Evolutionary conservation across 1,140 invertebrate genomes (phyloP).

Genomic region (Panagrolaimus sp.): DNA sequence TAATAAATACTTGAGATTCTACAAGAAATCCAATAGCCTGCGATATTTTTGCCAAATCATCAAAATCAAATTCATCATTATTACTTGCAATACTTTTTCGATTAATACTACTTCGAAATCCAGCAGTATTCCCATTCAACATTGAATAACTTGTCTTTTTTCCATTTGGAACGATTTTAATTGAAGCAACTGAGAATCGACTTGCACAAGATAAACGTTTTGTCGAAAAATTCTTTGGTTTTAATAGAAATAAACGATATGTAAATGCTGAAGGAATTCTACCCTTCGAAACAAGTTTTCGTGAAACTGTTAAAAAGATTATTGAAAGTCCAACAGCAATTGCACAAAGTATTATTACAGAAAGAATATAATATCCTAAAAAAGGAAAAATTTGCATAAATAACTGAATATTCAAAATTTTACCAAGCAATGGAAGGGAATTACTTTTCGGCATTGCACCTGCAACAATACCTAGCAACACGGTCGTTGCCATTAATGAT

Average conservation of each 20-base stretch:
- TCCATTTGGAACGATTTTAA: conserved; percentile 17
- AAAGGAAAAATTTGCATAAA: conserved; percentile 15
- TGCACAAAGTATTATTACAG: conserved; percentile 47
- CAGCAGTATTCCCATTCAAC: conserved; percentile 5
- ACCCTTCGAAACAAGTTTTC: conserved; percentile 38
- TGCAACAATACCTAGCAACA: conserved; percentile 44
- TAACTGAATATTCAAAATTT: conserved; percentile 7
- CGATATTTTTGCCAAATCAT: conserved; percentile 33
- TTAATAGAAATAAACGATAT: conserved; percentile 41
- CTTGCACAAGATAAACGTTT: conserved; percentile 19
- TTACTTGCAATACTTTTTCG: background rate
- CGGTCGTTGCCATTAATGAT: conserved; percentile 42
- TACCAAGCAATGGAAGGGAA: conserved; percentile 46
- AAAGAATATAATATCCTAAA: conserved; percentile 41
- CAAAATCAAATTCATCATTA: conserved; percentile 26
- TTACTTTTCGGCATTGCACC: conserved; percentile 51
- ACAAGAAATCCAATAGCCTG: conserved; percentile 25
- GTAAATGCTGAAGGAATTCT: conserved; percentile 38
- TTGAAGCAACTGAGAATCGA: conserved; percentile 9
- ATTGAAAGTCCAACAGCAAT: conserved; percentile 49
- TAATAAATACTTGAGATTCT: conserved; percentile 24
- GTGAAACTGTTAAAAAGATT: conserved; percentile 31
- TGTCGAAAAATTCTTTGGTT: conserved; percentile 29
- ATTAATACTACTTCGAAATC: background rate
- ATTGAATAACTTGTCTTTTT: conserved; percentile 12